A percentile compares a stretch with the other conserved stretches of the same genome.
Conservation (phyloP, 2,888 invertebrate species). For the Leucozona laternaria region DNA sequence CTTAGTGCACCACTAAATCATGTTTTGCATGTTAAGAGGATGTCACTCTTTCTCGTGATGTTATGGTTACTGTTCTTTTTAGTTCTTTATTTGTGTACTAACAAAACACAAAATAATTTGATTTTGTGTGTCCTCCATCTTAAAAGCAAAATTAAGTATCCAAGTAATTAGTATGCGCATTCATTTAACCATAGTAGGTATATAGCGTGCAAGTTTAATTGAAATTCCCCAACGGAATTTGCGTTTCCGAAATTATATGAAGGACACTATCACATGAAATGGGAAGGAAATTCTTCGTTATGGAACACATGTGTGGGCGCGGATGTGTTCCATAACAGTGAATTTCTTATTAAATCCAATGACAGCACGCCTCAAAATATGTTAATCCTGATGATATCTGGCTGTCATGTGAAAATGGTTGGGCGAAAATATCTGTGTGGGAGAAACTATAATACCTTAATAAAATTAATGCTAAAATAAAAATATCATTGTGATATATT, state of each 20-base stretch:
- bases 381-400: constrained; percentile 47
- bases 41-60: background rate
- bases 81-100: background rate
- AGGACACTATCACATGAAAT: background rate
- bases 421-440: background rate
- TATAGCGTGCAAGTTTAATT: constrained; percentile 57
- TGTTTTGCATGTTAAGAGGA: constrained; percentile 12
- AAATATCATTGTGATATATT: background rate
- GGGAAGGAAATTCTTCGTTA: background rate
- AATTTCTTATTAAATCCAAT: constrained; percentile 50
- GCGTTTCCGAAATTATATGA: constrained; percentile 35
- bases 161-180: constrained; percentile 57
- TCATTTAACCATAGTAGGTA: constrained; percentile 56
- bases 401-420: constrained; percentile 51
- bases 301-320: background rate
- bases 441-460: background rate
- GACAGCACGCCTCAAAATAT: constrained; percentile 50
- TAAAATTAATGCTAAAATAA: background rate
- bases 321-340: background rate
- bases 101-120: constrained; percentile 18
- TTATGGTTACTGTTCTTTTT: background rate
- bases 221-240: constrained; percentile 47
- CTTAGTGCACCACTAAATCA: background rate
- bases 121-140: background rate
- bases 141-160: constrained; percentile 9